phyloP scores from a whole-genome alignment of 2,888 invertebrate genomes.

The Leptinotarsa juncta region DNA sequence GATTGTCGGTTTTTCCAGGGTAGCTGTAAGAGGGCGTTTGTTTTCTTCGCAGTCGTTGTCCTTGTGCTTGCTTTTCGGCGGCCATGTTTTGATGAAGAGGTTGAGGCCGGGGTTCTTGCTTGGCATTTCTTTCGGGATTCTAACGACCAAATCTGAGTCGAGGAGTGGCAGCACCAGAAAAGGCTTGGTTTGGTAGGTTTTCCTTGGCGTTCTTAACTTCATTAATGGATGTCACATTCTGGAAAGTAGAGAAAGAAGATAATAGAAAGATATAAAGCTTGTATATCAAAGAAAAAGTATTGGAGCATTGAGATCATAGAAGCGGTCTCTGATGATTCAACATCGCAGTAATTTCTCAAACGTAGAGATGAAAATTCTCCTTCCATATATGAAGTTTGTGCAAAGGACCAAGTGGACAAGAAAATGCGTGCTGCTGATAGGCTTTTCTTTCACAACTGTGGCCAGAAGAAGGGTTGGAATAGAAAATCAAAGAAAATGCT shows the following conservation, averaged over 20 bases:
- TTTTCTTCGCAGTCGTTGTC: slow-evolving; percentile 49
- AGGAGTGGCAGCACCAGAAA: slow-evolving; percentile 55
- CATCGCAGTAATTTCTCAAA: no score
- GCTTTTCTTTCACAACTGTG: no score
- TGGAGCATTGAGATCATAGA: no score
- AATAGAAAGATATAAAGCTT: neutral
- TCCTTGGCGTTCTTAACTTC: slow-evolving; percentile 49
- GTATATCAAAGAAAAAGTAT: neutral
- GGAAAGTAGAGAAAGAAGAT: neutral
- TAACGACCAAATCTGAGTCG: slow-evolving; percentile 36
- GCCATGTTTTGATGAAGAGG: slow-evolving; percentile 62
- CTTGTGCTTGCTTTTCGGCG: slow-evolving; percentile 50
- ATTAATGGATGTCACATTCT: slow-evolving; percentile 40
- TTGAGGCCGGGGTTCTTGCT: slow-evolving; percentile 57
- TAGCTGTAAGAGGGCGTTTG: slow-evolving; percentile 70
- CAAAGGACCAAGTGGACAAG: no score
- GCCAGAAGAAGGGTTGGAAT: no score
- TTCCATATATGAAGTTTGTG: no score
- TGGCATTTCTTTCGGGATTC: slow-evolving; percentile 50
- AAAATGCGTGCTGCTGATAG: no score
- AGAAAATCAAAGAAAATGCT: no score
- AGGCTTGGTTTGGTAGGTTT: slow-evolving; percentile 40
- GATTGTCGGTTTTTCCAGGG: slow-evolving; percentile 69
- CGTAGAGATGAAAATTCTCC: no score
- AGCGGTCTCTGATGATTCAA: no score